Base-by-base conservation (phyloP, 2,113 vertebrate species). In the Barnardius zonarius region DNA sequence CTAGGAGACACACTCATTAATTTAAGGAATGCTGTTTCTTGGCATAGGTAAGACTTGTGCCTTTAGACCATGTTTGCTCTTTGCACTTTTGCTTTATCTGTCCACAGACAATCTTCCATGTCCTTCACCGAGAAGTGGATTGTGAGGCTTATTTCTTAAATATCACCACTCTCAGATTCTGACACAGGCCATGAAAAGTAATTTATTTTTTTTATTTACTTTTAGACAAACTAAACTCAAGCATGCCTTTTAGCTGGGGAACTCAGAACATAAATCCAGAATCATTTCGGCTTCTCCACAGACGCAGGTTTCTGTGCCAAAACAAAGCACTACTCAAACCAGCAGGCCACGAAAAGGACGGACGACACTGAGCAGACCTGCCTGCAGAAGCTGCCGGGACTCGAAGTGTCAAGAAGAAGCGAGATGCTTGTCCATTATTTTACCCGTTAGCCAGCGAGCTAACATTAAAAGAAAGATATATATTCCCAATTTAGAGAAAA, bases 401-500 rank as follows among this genome's bases (percentile, higher is more conserved):
- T 37, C 25, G 2, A 2, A 2, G 17, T 3, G 49, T 6, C 77
- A 10, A 18, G 30, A 19, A 30, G 63, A 51, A 59, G 17, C 17
- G 68, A 16, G 20, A 73, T 1, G 28, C 39, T 8, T 5, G 48
- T 1, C 39, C 51, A 3, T 5, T 10, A 28, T 24, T 51, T 11
- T 4, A 25, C 37, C 18, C 66, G 1, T 10, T 1, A 25, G 31
- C 24, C 68, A 44, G 33, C n/a, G 30, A 18, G 43, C 37, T 13
- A 18, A 3, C 22, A 2, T 0, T 0, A 15, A 20, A 15, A 19
- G 8, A 25, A 62, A 63, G 46, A 37, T 1, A 5, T 1, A 18
- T 1, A 30, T 2, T 15, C 44, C 24, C 13, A 4, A 2, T 0
- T 27, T 0, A 5, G 1, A 28, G 1, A 28, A 4, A 75, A 61